phyloP scores from a whole-genome alignment of 2,797 vertebrate species.

The Picus viridis region DNA sequence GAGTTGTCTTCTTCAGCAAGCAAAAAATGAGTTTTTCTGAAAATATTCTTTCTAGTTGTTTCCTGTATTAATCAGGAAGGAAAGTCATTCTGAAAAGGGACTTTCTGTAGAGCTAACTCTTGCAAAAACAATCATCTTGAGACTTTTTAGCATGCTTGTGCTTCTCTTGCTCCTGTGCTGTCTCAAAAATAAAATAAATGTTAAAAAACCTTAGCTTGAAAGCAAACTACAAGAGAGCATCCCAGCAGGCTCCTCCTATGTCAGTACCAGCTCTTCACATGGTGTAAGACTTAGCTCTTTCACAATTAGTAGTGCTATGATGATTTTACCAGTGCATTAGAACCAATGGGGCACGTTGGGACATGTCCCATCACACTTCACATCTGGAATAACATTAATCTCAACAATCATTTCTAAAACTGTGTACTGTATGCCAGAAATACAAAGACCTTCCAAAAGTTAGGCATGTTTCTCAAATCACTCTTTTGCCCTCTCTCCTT shows the following conservation, averaged over 20 bases:
- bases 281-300: constrained; percentile 11
- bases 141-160: neutral
- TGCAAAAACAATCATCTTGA: neutral
- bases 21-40: neutral
- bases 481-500: constrained; percentile 34
- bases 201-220: neutral
- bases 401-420: constrained; percentile 42
- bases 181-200: neutral
- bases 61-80: neutral
- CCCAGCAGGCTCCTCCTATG: neutral
- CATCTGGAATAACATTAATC: constrained; percentile 49
- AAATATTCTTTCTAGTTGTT: neutral
- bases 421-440: constrained; percentile 25
- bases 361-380: neutral
- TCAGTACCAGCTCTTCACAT: neutral
- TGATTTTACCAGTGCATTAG: neutral
- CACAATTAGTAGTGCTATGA: neutral
- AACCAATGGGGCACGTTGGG: neutral
- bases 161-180: neutral
- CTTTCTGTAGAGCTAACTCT: neutral
- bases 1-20: neutral
- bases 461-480: constrained; percentile 47
- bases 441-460: constrained; percentile 50
- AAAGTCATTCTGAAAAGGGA: neutral
- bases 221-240: neutral